Evolutionary conservation across 2,797 vertebrate genomes (phyloP).

Genomic region (Pogoniulus pusillus): DNA sequence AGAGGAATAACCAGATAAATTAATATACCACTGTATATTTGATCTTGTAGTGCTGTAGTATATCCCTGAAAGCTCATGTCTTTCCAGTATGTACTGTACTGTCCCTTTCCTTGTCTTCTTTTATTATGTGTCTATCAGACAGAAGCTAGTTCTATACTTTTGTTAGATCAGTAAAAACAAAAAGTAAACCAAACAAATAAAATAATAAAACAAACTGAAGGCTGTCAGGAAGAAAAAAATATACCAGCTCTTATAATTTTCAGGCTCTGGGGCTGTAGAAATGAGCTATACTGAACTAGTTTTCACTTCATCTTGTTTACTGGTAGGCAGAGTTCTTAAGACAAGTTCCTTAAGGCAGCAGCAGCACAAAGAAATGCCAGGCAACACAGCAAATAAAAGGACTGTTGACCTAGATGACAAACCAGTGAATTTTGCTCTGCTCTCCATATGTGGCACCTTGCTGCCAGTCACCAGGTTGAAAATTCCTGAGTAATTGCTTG

Average conservation of each 20-base stretch:
- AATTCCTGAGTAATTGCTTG: not conserved
- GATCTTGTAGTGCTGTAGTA: not conserved
- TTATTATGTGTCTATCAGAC: not conserved
- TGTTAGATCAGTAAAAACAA: not conserved
- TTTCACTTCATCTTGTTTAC: not conserved
- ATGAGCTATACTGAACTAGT: not conserved
- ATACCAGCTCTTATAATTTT: not conserved
- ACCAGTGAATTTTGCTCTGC: not conserved
- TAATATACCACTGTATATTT: not conserved
- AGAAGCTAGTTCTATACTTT: not conserved
- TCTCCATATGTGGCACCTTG: not conserved
- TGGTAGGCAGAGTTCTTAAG: not conserved
- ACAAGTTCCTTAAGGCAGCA: not conserved
- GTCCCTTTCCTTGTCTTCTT: not conserved
- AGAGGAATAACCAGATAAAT: not conserved
- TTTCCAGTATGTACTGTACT: not conserved
- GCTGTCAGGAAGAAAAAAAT: not conserved
- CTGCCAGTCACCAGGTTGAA: not conserved
- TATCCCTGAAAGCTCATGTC: not conserved
- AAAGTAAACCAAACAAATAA: not conserved
- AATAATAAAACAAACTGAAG: not conserved
- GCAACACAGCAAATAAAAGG: not conserved
- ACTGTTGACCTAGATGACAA: not conserved
- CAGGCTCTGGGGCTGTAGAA: not conserved
- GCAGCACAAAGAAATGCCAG: not conserved